Conservation (phyloP, 2,113 vertebrate genomes). For the Pleuronectes platessa region DNA sequence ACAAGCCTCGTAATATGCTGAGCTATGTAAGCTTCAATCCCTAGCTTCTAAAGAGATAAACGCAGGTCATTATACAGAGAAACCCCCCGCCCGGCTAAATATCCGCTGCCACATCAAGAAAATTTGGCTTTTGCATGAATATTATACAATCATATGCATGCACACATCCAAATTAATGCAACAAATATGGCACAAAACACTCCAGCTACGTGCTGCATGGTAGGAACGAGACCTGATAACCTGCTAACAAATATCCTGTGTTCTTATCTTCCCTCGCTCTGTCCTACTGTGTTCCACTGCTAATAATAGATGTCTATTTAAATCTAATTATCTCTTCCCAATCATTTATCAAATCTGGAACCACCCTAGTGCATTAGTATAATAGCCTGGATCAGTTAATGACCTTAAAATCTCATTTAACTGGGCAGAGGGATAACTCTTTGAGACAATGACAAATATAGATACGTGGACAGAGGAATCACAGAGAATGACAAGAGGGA, state of each 20-base stretch:
- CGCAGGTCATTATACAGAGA: background rate
- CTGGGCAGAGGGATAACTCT: conserved; percentile 49
- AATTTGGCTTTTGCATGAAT: too few species aligned
- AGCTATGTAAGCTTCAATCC: background rate
- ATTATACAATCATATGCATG: background rate
- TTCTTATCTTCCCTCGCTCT: conserved; percentile 13
- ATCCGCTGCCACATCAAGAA: too few species aligned
- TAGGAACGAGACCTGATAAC: conserved; percentile 10
- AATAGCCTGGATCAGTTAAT: conserved; percentile 72
- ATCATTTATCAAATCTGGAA: conserved; percentile 68
- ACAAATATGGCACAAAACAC: conserved; percentile 10
- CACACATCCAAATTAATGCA: background rate
- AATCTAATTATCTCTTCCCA: conserved; percentile 58
- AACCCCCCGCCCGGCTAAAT: too few species aligned
- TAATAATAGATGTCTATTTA: conserved; percentile 48
- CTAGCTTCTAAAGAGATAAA: background rate
- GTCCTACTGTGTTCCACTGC: conserved; percentile 4
- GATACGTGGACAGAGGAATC: conserved; percentile 34
- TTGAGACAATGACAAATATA: conserved; percentile 48
- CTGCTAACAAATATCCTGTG: background rate
- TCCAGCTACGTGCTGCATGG: conserved; percentile 18
- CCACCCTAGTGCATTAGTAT: conserved; percentile 62
- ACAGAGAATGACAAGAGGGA: conserved; percentile 23
- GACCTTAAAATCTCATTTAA: conserved; percentile 72
- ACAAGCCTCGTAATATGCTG: background rate